Conservation (phyloP, 2,888 invertebrate species). For the Dione juno region DNA sequence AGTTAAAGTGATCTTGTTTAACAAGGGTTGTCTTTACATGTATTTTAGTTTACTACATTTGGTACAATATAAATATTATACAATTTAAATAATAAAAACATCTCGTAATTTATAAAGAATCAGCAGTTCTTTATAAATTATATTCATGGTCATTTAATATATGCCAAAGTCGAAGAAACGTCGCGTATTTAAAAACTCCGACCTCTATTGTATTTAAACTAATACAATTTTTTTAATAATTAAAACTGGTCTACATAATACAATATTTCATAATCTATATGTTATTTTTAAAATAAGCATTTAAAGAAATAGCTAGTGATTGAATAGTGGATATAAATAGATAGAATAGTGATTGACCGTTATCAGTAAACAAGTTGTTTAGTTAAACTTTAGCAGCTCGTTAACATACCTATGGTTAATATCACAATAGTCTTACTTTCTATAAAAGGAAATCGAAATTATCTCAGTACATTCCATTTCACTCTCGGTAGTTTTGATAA, state of each 20-base stretch:
- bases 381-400: slow-evolving; percentile 56
- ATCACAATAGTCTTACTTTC: slow-evolving; percentile 80
- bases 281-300: neutral
- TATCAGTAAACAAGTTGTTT: slow-evolving; percentile 59
- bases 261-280: neutral
- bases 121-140: neutral
- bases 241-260: slow-evolving; percentile 5
- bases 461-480: slow-evolving; percentile 79
- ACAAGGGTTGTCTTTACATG: neutral
- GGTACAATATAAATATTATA: too few relatives aligned
- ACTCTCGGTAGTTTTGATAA: slow-evolving; percentile 77
- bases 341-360: slow-evolving; percentile 46
- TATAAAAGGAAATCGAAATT: slow-evolving; percentile 83
- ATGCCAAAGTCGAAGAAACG: neutral
- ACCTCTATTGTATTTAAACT: slow-evolving; percentile 8
- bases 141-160: neutral
- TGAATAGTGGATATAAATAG: too few relatives aligned
- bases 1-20: neutral
- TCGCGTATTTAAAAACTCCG: neutral
- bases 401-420: slow-evolving; percentile 62
- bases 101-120: too few relatives aligned
- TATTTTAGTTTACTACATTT: too few relatives aligned
- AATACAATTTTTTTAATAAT: neutral
- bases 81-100: too few relatives aligned
- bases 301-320: neutral